Evolutionary conservation across 2,888 invertebrate species (phyloP).

Genomic region (Napeogenes inachia): DNA sequence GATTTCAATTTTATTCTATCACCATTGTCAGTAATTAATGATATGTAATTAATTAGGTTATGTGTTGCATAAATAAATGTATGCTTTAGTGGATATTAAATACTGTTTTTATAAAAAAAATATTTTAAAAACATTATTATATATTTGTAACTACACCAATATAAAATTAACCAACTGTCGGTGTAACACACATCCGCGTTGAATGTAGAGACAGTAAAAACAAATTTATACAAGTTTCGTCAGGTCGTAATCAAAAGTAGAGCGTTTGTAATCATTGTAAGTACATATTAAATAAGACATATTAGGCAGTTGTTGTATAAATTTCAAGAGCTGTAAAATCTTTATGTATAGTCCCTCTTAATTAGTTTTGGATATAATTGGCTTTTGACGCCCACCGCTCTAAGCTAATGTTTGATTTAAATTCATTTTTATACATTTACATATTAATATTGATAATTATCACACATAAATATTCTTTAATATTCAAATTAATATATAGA

Average conservation of each 20-base stretch:
- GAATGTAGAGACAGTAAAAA: conserved; percentile 35
- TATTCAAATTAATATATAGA: too few relatives aligned
- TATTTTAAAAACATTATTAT: too few relatives aligned
- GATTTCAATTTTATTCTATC: too few relatives aligned
- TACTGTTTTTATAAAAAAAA: too few relatives aligned
- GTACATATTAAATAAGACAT: conserved; percentile 15
- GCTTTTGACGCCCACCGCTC: conserved; percentile 1
- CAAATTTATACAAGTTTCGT: conserved; percentile 37
- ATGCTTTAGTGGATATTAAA: too few relatives aligned
- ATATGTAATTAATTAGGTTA: too few relatives aligned
- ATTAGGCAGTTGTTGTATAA: conserved; percentile 11
- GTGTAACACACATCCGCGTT: conserved; percentile 30
- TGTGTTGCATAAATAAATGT: too few relatives aligned
- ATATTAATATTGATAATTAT: neutral
- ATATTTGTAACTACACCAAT: too few relatives aligned
- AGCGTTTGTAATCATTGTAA: conserved; percentile 20
- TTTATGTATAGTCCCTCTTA: neutral
- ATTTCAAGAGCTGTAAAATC: conserved; percentile 9
- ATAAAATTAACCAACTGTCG: conserved; percentile 18
- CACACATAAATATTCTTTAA: too few relatives aligned
- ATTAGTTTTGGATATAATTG: neutral
- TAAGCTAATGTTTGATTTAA: neutral
- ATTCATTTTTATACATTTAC: conserved; percentile 1
- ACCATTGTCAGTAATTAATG: too few relatives aligned
- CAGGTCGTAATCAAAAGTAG: conserved; percentile 39